These are phyloP conservation scores for Camelus dromedarius DNA, from an alignment of 2,113 vertebrate genomes.

Conservation along the genomic window DNA sequence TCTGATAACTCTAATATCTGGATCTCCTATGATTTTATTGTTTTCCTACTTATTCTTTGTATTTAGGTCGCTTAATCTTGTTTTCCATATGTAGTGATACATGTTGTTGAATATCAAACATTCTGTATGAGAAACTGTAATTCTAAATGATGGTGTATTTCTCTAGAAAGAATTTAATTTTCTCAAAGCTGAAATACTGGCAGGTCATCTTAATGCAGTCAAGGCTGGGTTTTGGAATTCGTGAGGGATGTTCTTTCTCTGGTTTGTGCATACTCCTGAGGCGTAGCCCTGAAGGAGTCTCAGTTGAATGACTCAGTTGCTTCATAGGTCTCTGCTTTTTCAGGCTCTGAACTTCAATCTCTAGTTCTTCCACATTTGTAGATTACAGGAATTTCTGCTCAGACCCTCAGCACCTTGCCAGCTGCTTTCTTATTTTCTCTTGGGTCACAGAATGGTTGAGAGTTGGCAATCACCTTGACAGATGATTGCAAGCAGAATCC, in stretches of 20 bases:
- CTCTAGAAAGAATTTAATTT: neutral
- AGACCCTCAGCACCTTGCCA: neutral
- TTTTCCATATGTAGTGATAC: neutral
- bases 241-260: neutral
- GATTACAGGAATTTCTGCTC: neutral
- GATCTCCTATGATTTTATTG: neutral
- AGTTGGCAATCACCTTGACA: neutral
- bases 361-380: neutral
- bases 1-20: neutral
- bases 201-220: neutral
- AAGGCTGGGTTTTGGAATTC: neutral
- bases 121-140: neutral
- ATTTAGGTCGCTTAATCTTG: neutral
- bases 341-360: neutral
- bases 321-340: neutral
- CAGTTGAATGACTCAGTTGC: neutral
- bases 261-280: neutral
- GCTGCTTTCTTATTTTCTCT: neutral
- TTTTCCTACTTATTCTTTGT: neutral
- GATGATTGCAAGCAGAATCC: neutral
- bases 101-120: neutral
- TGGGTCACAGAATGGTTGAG: neutral
- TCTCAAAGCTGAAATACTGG: neutral
- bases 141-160: neutral
- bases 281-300: rapidly evolving